These are phyloP conservation scores for Antheraea mylitta DNA, from an alignment of 1,140 invertebrate species.

Conservation along the genomic window DNA sequence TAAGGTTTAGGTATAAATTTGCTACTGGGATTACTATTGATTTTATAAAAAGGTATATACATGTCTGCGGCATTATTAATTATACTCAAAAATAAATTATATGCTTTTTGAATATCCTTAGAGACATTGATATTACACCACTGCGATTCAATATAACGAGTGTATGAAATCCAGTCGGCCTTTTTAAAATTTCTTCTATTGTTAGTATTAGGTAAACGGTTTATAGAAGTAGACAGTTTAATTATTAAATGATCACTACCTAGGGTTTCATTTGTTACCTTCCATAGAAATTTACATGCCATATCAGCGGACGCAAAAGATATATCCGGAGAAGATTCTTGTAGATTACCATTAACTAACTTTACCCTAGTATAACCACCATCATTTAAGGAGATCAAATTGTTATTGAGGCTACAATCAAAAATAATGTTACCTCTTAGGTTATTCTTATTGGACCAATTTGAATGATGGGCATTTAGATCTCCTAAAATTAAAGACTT, in stretches of 20 bases:
- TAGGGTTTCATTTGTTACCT: constrained; percentile 23
- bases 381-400: constrained; percentile 10
- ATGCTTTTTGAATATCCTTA: not conserved
- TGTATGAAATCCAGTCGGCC: constrained; percentile 23
- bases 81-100: not conserved
- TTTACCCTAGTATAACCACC: constrained; percentile 12
- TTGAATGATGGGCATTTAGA: constrained; percentile 14
- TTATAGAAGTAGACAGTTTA: constrained; percentile 10
- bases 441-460: constrained; percentile 15
- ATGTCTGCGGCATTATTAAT: constrained; percentile 6
- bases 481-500: constrained; percentile 14
- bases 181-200: constrained; percentile 31
- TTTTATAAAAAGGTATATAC: constrained; percentile 7
- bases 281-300: constrained; percentile 24
- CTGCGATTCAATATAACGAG: not conserved
- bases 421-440: constrained; percentile 4
- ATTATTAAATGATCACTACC: constrained; percentile 34
- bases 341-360: constrained; percentile 22
- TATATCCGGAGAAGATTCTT: constrained; percentile 29
- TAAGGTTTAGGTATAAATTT: constrained; percentile 31
- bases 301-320: constrained; percentile 29
- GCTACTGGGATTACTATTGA: not conserved
- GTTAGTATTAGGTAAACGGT: not conserved
- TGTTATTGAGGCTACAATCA: constrained; percentile 4
- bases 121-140: not conserved